A percentile compares a stretch with the other conserved stretches of the same genome.
Conservation (phyloP, 2,113 vertebrate genomes). For the Heliornis fulica region DNA sequence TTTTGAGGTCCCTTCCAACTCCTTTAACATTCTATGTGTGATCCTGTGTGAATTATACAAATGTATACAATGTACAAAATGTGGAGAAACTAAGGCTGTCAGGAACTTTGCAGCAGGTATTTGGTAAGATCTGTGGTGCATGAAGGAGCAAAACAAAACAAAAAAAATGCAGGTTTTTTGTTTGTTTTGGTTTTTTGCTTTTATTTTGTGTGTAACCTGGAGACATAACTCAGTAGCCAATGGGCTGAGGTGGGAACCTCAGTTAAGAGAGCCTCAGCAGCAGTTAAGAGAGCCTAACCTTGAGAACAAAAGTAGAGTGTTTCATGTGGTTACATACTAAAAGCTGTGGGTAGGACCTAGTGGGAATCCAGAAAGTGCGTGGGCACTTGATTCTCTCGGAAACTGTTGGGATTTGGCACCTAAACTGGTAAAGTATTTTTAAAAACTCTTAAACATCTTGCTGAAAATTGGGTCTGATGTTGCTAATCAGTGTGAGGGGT, state of each 20-base stretch:
- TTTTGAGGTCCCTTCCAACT: too few species aligned
- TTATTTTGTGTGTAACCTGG: not conserved
- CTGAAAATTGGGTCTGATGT: not conserved
- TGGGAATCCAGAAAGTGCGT: conserved; percentile 41
- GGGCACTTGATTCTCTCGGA: conserved; percentile 13
- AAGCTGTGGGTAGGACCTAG: conserved; percentile 17
- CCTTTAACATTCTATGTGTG: too few species aligned
- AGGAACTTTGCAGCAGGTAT: not conserved
- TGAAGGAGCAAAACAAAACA: not conserved
- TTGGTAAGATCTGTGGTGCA: not conserved
- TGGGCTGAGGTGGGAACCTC: not conserved
- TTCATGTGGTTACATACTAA: conserved; percentile 1
- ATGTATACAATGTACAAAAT: too few species aligned
- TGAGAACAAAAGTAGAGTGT: conserved; percentile 10
- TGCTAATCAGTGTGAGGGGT: not conserved
- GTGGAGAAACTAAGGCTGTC: not conserved
- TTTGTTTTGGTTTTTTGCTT: too few species aligned
- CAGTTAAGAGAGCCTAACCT: not conserved
- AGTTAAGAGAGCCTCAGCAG: not conserved
- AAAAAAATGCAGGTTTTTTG: not conserved
- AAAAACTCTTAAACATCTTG: conserved; percentile 2
- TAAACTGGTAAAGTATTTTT: conserved; percentile 21
- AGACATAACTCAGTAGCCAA: not conserved
- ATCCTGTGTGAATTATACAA: too few species aligned
- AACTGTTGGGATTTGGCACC: conserved; percentile 53